Percentiles rank a stretch among this genome's conserved stretches.
phyloP scores from a whole-genome alignment of 1,140 invertebrate genomes.

The Drosophila pallidifrons region DNA sequence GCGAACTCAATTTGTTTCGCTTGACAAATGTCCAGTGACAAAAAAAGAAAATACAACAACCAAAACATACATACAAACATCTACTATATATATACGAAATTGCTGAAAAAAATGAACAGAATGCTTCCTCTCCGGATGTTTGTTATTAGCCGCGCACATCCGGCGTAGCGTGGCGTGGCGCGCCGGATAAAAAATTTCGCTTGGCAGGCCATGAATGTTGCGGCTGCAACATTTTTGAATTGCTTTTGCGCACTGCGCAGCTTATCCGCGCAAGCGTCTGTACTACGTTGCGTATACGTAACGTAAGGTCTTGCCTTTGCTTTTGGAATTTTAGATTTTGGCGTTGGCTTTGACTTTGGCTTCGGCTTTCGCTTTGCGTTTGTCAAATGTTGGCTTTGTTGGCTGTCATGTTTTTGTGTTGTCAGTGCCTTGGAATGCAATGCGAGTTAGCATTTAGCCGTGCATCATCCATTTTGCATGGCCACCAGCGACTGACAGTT shows the following conservation, averaged over 20 bases:
- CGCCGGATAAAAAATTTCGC: constrained; percentile 64
- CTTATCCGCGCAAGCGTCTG: constrained; percentile 74
- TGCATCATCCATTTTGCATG: constrained; percentile 70
- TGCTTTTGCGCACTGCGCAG: constrained; percentile 38
- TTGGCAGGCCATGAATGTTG: background rate
- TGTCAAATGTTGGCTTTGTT: constrained; percentile 33
- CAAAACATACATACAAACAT: background rate
- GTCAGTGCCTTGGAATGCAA: constrained; percentile 25
- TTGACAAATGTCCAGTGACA: constrained; percentile 77
- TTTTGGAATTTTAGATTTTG: constrained; percentile 6
- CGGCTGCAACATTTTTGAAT: constrained; percentile 20
- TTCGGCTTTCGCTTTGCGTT: constrained; percentile 11
- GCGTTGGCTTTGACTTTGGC: constrained; percentile 3
- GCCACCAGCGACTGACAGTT: constrained; percentile 59
- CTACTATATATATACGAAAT: too few relatives aligned
- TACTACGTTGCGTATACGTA: constrained; percentile 71
- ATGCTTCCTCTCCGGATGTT: constrained; percentile 83
- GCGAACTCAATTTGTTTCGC: constrained; percentile 78
- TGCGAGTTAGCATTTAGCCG: constrained; percentile 56
- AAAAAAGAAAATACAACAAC: constrained; percentile 2
- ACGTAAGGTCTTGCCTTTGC: constrained; percentile 23
- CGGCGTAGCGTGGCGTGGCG: constrained; percentile 54
- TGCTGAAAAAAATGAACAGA: constrained; percentile 4
- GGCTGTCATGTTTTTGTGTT: constrained; percentile 35
- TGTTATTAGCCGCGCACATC: constrained; percentile 82